Evolutionary conservation across 2,888 invertebrate genomes (phyloP).

Genomic region (Blera fallax): DNA sequence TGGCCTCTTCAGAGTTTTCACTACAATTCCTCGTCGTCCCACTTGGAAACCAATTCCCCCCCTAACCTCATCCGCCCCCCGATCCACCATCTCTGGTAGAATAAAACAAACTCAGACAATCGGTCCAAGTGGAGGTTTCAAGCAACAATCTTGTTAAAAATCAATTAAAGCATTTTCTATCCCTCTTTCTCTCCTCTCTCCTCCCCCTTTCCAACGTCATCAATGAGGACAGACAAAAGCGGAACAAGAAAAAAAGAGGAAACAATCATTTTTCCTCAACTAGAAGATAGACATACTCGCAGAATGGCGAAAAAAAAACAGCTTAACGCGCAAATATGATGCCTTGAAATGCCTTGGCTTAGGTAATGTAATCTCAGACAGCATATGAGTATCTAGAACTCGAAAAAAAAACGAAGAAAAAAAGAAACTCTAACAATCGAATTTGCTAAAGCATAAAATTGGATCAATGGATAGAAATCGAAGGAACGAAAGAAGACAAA

Average conservation of each 20-base stretch:
- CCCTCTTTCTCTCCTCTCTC: too few species aligned
- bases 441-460: conserved; percentile 60
- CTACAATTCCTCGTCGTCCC: not conserved
- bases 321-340: conserved; percentile 27
- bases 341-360: conserved; percentile 29
- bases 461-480: conserved; percentile 59
- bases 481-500: conserved; percentile 18
- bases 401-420: not conserved
- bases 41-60: too few species aligned
- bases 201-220: not conserved
- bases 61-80: too few species aligned
- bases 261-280: not conserved
- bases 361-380: conserved; percentile 21
- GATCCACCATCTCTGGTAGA: too few species aligned
- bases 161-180: conserved; percentile 38
- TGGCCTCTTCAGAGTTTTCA: conserved; percentile 4
- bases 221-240: not conserved
- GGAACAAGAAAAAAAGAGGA: not conserved
- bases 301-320: not conserved
- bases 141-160: conserved; percentile 51
- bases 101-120: conserved; percentile 18
- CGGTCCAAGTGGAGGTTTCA: conserved; percentile 20
- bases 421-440: conserved; percentile 39
- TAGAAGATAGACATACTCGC: not conserved
- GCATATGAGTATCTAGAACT: conserved; percentile 36